These are phyloP conservation scores for Phymorhynchus buccinoides DNA, from an alignment of 1,140 invertebrate genomes.

Conservation along the genomic window DNA sequence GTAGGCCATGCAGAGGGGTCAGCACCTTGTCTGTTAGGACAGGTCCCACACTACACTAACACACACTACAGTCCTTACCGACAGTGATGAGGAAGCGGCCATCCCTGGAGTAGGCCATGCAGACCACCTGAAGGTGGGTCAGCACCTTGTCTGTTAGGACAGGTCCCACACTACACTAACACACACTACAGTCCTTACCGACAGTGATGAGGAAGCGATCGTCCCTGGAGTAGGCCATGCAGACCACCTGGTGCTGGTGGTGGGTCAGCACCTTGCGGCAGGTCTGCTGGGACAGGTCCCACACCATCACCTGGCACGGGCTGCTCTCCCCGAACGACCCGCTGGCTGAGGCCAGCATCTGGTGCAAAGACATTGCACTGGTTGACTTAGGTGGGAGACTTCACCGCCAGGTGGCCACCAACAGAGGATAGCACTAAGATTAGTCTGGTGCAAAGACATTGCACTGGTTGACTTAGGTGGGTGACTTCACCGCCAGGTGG, in stretches of 20 bases:
- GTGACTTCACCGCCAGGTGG: no score
- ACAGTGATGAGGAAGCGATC: slow-evolving; percentile 70
- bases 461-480: no score
- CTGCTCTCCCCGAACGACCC: slow-evolving; percentile 58
- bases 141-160: slow-evolving; percentile 58
- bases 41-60: no score
- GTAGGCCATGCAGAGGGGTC: no score
- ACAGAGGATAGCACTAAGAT: no score
- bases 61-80: no score
- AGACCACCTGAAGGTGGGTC: slow-evolving; percentile 66
- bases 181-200: slow-evolving; percentile 46
- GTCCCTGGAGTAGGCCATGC: slow-evolving; percentile 69
- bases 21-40: no score
- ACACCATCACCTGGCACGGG: slow-evolving; percentile 68
- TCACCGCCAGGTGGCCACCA: no score
- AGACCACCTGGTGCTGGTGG: slow-evolving; percentile 67
- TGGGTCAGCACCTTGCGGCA: slow-evolving; percentile 66
- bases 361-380: no score
- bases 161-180: slow-evolving; percentile 64
- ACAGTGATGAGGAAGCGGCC: slow-evolving; percentile 70
- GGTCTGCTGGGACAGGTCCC: slow-evolving; percentile 61
- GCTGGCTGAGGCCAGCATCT: slow-evolving; percentile 70
- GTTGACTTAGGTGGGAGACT: no score
- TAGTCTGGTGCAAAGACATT: no score
- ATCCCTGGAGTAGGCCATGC: slow-evolving; percentile 69